Percentiles rank a stretch among this genome's conserved stretches.
These are phyloP conservation scores for Apis cerana DNA, from an alignment of 1,140 invertebrate genomes.

Conservation along the genomic window DNA sequence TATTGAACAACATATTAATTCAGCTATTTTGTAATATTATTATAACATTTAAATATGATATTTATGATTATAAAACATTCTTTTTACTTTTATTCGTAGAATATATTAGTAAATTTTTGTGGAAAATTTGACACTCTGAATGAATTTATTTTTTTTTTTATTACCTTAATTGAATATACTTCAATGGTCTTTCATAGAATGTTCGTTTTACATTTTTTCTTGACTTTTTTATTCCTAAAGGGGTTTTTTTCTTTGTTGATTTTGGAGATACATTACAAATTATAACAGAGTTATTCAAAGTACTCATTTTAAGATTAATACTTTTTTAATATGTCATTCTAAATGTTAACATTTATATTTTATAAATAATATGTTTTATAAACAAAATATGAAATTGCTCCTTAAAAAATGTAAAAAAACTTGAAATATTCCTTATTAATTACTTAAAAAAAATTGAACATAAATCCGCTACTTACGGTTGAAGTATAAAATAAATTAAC, in stretches of 20 bases:
- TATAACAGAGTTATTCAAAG: constrained; percentile 29
- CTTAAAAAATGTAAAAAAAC: not conserved
- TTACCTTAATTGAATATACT: constrained; percentile 36
- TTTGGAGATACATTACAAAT: constrained; percentile 6
- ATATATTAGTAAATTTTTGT: too few relatives aligned
- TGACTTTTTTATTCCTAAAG: not conserved
- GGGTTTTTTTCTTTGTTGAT: not conserved
- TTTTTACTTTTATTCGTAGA: too few relatives aligned
- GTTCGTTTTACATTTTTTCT: not conserved
- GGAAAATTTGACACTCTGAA: too few relatives aligned
- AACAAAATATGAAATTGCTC: not conserved
- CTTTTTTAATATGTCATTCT: not conserved
- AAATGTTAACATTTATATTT: not conserved
- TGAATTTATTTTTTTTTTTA: not conserved
- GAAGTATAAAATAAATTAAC: not conserved
- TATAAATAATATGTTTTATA: too few relatives aligned
- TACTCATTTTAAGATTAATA: constrained; percentile 12
- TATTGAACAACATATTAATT: too few relatives aligned
- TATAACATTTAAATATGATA: too few relatives aligned
- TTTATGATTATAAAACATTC: too few relatives aligned
- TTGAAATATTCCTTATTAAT: not conserved
- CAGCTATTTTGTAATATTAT: too few relatives aligned
- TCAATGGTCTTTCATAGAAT: constrained; percentile 38
- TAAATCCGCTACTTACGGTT: not conserved
- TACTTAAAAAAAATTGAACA: not conserved